Evolutionary conservation across 2,113 vertebrate genomes (phyloP), one percentile per base, ranked within the genome.

Genomic region (Corythoichthys haematopterus): DNA sequence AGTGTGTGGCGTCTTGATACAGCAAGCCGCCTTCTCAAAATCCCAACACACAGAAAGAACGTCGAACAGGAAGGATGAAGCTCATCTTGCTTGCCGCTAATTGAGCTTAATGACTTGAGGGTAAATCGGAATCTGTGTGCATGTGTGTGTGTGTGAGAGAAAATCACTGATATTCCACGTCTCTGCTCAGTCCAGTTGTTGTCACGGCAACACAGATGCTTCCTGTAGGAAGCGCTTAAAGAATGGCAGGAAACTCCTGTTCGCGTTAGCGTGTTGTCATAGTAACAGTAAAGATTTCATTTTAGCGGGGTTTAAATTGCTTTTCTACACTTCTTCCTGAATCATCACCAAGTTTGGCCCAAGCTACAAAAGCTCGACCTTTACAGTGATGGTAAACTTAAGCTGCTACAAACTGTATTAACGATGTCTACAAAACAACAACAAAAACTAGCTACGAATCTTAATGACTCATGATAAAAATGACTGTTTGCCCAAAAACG

Each of bases 201-300:
- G 72, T 72, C 71, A 66, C 7, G 12, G 52, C 2, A n/a, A 79
- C 66, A 69, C 89, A 90, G 87, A 88, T 84, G 64, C 61, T 77
- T 66, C 72, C 75, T 72, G 85, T 80, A 85, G 88, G 90, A 92
- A 90, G 70, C 78, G 72, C 10, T 45, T 20, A 51, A 81, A 91
- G 83, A 91, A 91, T 89, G 62, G 71, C 70, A 88, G 90, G 90
- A 92, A 91, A 78, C 4, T 12, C 5, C 6, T 3, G 33, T 33
- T 57, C 52, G n/a, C 52, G 3, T 71, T 13, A 11, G 6, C 2
- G 11, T 58, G 75, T 59, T 76, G 71, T 57, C 75, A 68, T 66
- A 50, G 76, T 35, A 61, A 79, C 15, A 0, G 6, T 12, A 6
- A 0, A 8, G 28, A n/a, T 65, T 65, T 43, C 3, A 52, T 51